These are phyloP conservation scores for Ptychochromis oligacanthus DNA, from an alignment of 2,113 vertebrate species.

Conservation along the genomic window DNA sequence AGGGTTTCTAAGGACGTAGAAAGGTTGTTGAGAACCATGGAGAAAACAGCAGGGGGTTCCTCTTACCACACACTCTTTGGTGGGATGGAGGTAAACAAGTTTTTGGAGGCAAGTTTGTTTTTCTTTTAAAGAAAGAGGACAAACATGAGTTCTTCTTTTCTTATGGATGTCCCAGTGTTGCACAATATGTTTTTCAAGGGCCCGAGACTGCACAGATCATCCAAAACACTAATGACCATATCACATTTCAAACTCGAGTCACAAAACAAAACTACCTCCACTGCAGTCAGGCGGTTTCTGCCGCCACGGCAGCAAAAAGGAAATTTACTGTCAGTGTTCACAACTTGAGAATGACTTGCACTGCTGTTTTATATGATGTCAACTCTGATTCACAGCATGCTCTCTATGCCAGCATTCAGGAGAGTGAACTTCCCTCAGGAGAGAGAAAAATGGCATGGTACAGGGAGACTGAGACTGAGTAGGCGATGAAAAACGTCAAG, in stretches of 20 bases:
- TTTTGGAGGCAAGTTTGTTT: background rate
- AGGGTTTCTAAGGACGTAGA: conserved; percentile 9
- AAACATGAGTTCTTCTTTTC: conserved; percentile 13
- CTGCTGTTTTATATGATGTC: conserved; percentile 43
- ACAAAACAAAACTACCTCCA: conserved; percentile 31
- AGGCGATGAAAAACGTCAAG: background rate
- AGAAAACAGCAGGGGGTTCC: background rate
- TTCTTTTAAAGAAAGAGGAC: background rate
- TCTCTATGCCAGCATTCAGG: background rate
- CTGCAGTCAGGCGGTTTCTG: conserved; percentile 27
- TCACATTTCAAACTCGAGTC: conserved; percentile 32
- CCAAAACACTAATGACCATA: conserved; percentile 42
- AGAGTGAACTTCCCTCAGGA: conserved; percentile 25
- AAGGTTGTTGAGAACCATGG: background rate
- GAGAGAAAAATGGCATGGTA: conserved; percentile 9
- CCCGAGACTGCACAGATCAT: background rate
- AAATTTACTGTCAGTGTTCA: conserved; percentile 45
- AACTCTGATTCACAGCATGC: conserved; percentile 20
- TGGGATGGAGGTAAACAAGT: conserved; percentile 6
- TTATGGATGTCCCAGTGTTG: background rate
- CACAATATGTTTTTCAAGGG: conserved; percentile 15
- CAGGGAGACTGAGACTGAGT: background rate
- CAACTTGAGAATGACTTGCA: conserved; percentile 31
- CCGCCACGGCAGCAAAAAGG: conserved; percentile 15
- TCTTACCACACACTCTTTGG: conserved; percentile 17